phyloP scores from a whole-genome alignment of 2,888 invertebrate species.

The Matsumyia berberina region DNA sequence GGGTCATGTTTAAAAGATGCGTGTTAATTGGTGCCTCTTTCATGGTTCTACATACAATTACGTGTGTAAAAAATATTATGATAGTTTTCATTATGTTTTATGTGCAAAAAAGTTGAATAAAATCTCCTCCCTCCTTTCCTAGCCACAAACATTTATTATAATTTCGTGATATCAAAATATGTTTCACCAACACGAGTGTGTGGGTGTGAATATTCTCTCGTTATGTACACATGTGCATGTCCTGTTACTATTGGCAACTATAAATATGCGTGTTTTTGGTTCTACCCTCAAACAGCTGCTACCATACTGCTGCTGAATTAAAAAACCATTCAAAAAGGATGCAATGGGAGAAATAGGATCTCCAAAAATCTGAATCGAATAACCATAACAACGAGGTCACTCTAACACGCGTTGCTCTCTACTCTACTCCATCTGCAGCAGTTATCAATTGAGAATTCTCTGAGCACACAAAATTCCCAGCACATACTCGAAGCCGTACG shows the following conservation, averaged over 20 bases:
- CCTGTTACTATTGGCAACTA: constrained; percentile 62
- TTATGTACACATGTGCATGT: constrained; percentile 22
- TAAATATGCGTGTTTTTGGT: constrained; percentile 9
- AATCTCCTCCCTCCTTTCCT: background rate
- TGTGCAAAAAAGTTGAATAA: constrained; percentile 9
- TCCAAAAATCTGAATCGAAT: constrained; percentile 60
- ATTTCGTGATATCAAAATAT: constrained; percentile 28
- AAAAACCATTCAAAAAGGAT: constrained; percentile 31
- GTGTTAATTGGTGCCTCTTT: constrained; percentile 44
- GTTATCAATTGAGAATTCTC: constrained; percentile 55
- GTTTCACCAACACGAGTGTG: background rate
- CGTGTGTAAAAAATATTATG: constrained; percentile 6
- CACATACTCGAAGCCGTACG: constrained; percentile 14
- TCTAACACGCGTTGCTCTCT: constrained; percentile 16
- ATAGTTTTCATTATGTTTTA: background rate
- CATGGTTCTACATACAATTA: constrained; percentile 7
- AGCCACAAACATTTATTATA: constrained; percentile 38
- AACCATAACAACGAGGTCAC: constrained; percentile 73
- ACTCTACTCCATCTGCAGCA: constrained; percentile 44
- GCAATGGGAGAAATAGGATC: constrained; percentile 5
- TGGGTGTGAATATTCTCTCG: constrained; percentile 1
- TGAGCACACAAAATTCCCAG: constrained; percentile 17
- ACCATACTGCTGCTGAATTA: constrained; percentile 34
- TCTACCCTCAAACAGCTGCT: constrained; percentile 53
- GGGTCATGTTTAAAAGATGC: constrained; percentile 3